Base-by-base conservation (phyloP, 1,140 invertebrate genomes). In the Orussus abietinus region DNA sequence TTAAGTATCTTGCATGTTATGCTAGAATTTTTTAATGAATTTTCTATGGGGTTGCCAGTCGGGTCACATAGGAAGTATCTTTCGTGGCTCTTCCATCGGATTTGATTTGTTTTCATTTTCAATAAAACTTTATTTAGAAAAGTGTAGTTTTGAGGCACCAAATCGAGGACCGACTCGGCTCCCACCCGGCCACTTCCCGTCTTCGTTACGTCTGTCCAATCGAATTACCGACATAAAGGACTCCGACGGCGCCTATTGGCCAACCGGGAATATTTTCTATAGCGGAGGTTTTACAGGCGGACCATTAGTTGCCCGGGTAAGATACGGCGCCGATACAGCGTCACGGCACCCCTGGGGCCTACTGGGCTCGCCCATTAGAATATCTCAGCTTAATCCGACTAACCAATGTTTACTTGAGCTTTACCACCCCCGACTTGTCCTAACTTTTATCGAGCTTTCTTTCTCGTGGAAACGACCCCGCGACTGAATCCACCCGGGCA, bases 341-440 rank as follows among this genome's bases (percentile, higher is more conserved):
- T 51, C 51, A 70, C 54, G 56, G 54, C 45, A 56, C 69, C 60
- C 68, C 34, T 40, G 66, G 61, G 67, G 52, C 56, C 51, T 47
- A 63, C 58, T 59, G 45, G 26, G 46, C 49, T 32, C 28, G 38
- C 47, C 62, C 59, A 67, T 72, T 69, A 64, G 61, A 72, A 67
- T 69, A 69, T 69, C 64, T 69, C 65, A 64, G 44, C 47, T 61
- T 51, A 57, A 60, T 65, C 60, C 53, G 45, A 19, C 42, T 57
- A 51, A 57, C 55, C 51, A 58, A 56, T 65, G 55, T 62, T 64
- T 64, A 59, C 57, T 53, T 49, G 45, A 45, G 46, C 43, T 44
- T 53, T 56, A 60, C 32, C 29, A 42, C 35, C 32, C 31, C 19
- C 20, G 17, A 10, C 7, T 15, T 18, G n/a, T 20, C 36, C 7